A percentile compares a stretch with the other conserved stretches of the same genome.
phyloP scores from a whole-genome alignment of 2,888 invertebrate species.

The Callimorpha dominula region DNA sequence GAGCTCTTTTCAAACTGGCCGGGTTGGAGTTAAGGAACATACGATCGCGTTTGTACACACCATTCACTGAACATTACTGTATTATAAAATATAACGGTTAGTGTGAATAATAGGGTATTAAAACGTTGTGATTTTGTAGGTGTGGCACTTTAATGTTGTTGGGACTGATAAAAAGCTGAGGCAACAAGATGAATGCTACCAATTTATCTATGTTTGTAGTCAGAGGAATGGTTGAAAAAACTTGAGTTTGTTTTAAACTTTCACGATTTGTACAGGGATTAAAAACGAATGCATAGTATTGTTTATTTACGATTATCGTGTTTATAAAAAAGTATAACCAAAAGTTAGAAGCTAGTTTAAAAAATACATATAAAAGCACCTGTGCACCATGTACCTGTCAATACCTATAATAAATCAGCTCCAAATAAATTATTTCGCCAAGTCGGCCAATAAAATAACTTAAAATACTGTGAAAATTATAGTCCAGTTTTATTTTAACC shows the following conservation, averaged over 20 bases:
- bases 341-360: no score
- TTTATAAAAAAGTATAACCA: no score
- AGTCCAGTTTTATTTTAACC: no score
- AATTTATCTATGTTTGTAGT: slow-evolving; percentile 15
- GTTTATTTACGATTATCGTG: background rate
- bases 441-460: no score
- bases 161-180: slow-evolving; percentile 15
- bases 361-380: no score
- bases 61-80: slow-evolving; percentile 56
- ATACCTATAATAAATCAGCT: no score
- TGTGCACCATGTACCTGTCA: no score
- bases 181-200: slow-evolving; percentile 9
- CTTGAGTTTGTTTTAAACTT: background rate
- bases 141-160: slow-evolving; percentile 28
- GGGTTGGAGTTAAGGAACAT: slow-evolving; percentile 58
- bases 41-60: slow-evolving; percentile 69
- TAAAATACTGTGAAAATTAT: no score
- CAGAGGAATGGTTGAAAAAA: background rate
- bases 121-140: slow-evolving; percentile 49
- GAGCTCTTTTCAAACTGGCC: slow-evolving; percentile 55
- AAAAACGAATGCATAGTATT: background rate
- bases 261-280: background rate
- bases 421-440: no score
- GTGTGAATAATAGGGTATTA: slow-evolving; percentile 48
- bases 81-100: slow-evolving; percentile 59